phyloP scores from a whole-genome alignment of 2,888 invertebrate genomes.

The Lasioglossum calceatum region DNA sequence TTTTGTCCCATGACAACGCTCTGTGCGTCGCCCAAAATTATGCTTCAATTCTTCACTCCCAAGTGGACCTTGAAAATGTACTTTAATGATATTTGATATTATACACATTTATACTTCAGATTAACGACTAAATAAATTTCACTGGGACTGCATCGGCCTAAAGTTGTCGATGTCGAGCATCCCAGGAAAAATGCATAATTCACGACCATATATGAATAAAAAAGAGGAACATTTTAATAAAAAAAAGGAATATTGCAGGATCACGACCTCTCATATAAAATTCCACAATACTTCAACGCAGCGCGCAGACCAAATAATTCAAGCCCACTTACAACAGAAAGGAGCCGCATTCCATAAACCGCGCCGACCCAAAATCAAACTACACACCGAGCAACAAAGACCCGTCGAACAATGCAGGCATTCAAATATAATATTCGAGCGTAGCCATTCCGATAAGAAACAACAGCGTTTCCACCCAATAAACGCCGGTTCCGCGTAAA shows the following conservation, averaged over 20 bases:
- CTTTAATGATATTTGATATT: neutral
- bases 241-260: neutral
- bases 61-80: neutral
- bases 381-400: neutral
- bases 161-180: too few relatives aligned
- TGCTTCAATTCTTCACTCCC: neutral
- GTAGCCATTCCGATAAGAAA: slow-evolving; percentile 8
- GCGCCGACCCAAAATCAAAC: neutral
- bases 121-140: too few relatives aligned
- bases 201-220: neutral
- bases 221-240: neutral
- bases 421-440: neutral
- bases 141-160: too few relatives aligned
- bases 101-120: too few relatives aligned
- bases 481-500: neutral
- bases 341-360: neutral
- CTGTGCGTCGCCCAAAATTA: neutral
- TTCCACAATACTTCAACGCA: neutral
- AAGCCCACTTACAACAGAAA: neutral
- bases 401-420: neutral
- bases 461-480: slow-evolving; percentile 2
- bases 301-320: neutral
- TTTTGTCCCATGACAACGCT: too few relatives aligned
- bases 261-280: neutral
- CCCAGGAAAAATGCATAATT: too few relatives aligned